A percentile compares a stretch with the other conserved stretches of the same genome.
Conservation (phyloP, 2,113 vertebrate genomes). For the Bettongia penicillata region DNA sequence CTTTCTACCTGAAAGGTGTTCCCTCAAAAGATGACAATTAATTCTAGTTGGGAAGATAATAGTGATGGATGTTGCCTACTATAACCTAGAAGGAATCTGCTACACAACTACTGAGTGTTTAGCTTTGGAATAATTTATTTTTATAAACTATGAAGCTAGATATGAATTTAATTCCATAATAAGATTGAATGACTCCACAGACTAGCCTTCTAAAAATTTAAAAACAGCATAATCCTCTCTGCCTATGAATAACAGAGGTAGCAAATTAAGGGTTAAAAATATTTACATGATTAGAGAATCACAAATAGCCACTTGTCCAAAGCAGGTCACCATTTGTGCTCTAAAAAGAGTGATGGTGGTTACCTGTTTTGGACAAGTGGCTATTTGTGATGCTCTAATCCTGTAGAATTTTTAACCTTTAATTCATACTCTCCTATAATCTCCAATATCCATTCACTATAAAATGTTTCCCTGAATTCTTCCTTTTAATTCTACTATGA, state of each 20-base stretch:
- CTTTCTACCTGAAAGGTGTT: not conserved
- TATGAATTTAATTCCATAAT: not conserved
- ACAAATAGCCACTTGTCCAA: not conserved
- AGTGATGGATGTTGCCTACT: not conserved
- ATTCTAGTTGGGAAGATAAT: not conserved
- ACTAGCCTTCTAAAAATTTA: slow-evolving; percentile 7
- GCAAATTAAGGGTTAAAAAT: no score
- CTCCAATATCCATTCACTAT: not conserved
- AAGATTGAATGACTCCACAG: not conserved
- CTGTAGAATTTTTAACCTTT: slow-evolving; percentile 6
- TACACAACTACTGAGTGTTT: not conserved
- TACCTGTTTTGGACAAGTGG: not conserved
- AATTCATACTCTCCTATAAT: not conserved
- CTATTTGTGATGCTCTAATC: not conserved
- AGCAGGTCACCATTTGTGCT: not conserved
- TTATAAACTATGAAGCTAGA: not conserved
- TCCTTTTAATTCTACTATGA: not conserved
- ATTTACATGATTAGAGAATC: not conserved
- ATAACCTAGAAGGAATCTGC: slow-evolving; percentile 4
- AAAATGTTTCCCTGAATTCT: not conserved
- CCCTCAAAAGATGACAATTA: not conserved
- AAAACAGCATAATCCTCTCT: not conserved
- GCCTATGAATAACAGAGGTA: not conserved
- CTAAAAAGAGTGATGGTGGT: not conserved
- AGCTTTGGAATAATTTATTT: not conserved